A percentile compares a stretch with the other conserved stretches of the same genome.
Conservation (phyloP, 2,888 invertebrate genomes). For the Zonitis immaculata region DNA sequence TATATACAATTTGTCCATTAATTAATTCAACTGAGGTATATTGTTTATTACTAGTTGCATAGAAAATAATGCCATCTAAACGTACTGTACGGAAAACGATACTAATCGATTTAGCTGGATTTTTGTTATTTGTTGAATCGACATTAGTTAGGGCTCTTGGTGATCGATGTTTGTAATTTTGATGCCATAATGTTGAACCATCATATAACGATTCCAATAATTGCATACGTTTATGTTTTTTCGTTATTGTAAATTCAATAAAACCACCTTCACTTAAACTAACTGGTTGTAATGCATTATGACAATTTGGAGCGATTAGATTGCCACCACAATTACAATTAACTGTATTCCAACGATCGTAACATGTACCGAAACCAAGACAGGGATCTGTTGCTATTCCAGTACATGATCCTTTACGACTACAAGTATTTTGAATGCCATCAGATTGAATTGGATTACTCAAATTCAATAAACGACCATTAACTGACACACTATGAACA, state of each 20-base stretch:
- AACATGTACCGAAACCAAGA: conserved; percentile 64
- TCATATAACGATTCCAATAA: conserved; percentile 73
- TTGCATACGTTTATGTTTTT: conserved; percentile 83
- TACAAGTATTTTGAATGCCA: conserved; percentile 72
- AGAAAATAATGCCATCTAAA: conserved; percentile 75
- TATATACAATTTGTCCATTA: conserved; percentile 72
- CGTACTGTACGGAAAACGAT: conserved; percentile 77
- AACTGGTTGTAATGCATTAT: conserved; percentile 70
- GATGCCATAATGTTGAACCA: conserved; percentile 66
- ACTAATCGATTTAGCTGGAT: conserved; percentile 67
- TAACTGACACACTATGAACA: conserved; percentile 83
- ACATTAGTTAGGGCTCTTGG: conserved; percentile 10
- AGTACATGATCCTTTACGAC: conserved; percentile 63
- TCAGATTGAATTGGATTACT: conserved; percentile 69
- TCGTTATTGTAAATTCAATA: conserved; percentile 73
- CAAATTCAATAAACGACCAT: conserved; percentile 77
- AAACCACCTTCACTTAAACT: conserved; percentile 74
- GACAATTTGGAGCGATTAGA: conserved; percentile 75
- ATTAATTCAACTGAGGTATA: conserved; percentile 76
- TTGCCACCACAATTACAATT: conserved; percentile 67
- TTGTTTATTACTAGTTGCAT: conserved; percentile 81
- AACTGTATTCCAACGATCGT: conserved; percentile 78
- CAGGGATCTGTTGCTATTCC: conserved; percentile 55
- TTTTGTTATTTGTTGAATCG: conserved; percentile 8
- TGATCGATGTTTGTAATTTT: conserved; percentile 12